A percentile compares a stretch with the other conserved stretches of the same genome.
These are phyloP conservation scores for Rhynchotus rufescens DNA, from an alignment of 2,797 vertebrate genomes.

Conservation along the genomic window DNA sequence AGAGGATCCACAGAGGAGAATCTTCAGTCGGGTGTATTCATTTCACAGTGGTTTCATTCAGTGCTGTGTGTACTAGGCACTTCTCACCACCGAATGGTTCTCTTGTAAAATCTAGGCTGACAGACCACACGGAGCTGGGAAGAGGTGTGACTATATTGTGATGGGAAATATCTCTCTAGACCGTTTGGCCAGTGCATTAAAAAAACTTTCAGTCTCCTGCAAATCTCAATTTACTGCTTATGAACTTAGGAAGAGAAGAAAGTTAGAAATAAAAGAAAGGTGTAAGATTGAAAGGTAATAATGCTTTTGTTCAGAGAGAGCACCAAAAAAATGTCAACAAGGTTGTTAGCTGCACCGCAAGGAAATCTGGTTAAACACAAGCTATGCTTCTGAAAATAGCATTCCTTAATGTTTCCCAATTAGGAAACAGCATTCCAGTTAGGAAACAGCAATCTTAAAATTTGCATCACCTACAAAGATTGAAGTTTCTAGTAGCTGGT, in stretches of 20 bases:
- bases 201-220: background rate
- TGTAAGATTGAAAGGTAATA: background rate
- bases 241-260: background rate
- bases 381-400: background rate
- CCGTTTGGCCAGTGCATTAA: background rate
- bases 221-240: background rate
- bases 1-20: rapidly evolving
- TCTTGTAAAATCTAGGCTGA: background rate
- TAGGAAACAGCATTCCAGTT: background rate
- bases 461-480: background rate
- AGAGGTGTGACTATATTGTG: background rate
- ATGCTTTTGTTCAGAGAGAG: background rate
- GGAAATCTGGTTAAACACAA: background rate
- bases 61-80: background rate
- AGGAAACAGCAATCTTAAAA: background rate
- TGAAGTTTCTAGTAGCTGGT: background rate
- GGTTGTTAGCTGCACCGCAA: background rate
- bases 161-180: background rate
- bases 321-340: background rate
- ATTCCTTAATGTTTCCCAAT: background rate
- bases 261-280: background rate
- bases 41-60: background rate
- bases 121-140: background rate
- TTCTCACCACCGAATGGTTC: background rate
- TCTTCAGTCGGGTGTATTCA: background rate